Base-by-base conservation (phyloP, 53 echinoderm and acorn worm genomes). In the Stichopus horrens region DNA sequence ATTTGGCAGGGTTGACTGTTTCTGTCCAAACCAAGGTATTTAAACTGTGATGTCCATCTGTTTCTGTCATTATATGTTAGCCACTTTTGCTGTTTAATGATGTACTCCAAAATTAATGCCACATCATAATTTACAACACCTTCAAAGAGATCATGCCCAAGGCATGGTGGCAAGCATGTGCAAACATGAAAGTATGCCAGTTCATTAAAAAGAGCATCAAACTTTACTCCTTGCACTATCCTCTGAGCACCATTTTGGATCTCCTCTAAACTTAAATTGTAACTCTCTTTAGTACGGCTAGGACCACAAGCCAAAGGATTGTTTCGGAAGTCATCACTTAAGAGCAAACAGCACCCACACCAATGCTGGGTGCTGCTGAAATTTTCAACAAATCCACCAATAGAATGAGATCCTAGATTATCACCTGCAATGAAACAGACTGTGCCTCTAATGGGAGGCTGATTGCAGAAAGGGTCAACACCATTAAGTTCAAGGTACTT, bases 101-200 rank as follows among this genome's bases (percentile, higher is more conserved):
- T 21, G 71, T 88, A 57, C 53, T 75, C 58, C 20, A 91, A 58
- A 66, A 75, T 76, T 9, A 88, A 18, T 76, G 88, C 88, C 59
- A 91, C 23, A 88, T 91, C 88, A 59, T 84, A 91, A 53, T 77
- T 74, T 14, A 91, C 65, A 8, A 93, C 60, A 2, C 93, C 93
- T 75, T 93, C 93, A 88, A 93, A 93, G 8, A 93, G 14, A 74
- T 93, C 93, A 88, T 93, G 93, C 5, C 83, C 93, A 82, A 90
- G 75, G 52, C 93, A 93, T 9, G 93, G 90, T 75, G 93, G 90
- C 21, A 93, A 66, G 19, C 93, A 83, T 52, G 88, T 77, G 67
- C 90, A 93, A n/a, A 93, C 93, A 90, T 90, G 93, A 76, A 93
- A 93, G 53, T 88, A 88, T n/a, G 53, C 66, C 60, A 93, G 73